These are phyloP conservation scores for Achlya flavicornis DNA, from an alignment of 2,888 invertebrate species.

Conservation along the genomic window DNA sequence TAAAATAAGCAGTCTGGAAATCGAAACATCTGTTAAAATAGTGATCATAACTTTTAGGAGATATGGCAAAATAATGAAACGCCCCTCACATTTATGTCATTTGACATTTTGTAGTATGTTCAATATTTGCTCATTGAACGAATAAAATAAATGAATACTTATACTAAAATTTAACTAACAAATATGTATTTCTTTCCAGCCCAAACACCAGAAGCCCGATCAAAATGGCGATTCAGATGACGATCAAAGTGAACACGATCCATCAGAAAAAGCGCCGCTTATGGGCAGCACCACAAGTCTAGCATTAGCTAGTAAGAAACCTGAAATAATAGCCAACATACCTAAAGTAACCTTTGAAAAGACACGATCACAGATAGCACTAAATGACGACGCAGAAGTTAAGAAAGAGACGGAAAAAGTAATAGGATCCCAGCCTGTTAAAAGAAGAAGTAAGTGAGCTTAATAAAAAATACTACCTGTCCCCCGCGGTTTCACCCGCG, in stretches of 20 bases:
- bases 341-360: conserved; percentile 70
- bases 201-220: conserved; percentile 52
- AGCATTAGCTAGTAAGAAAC: conserved; percentile 57
- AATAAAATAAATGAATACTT: too few species aligned
- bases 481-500: too few species aligned
- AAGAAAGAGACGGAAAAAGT: conserved; percentile 55
- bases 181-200: conserved; percentile 50
- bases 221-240: conserved; percentile 65
- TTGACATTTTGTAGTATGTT: too few species aligned
- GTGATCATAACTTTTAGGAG: not conserved
- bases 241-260: conserved; percentile 70
- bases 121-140: too few species aligned
- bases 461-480: conserved; percentile 8
- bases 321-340: conserved; percentile 74
- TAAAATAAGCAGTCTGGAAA: not conserved
- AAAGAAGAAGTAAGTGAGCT: conserved; percentile 78
- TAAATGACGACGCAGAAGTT: conserved; percentile 47
- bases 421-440: conserved; percentile 71
- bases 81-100: too few species aligned
- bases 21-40: not conserved
- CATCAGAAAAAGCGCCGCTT: conserved; percentile 76
- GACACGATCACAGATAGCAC: conserved; percentile 43
- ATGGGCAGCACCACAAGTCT: conserved; percentile 73
- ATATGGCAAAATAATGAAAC: too few species aligned
- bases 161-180: too few species aligned